Conservation (phyloP, 2,113 vertebrate genomes). For the Kobus ellipsiprymnus region DNA sequence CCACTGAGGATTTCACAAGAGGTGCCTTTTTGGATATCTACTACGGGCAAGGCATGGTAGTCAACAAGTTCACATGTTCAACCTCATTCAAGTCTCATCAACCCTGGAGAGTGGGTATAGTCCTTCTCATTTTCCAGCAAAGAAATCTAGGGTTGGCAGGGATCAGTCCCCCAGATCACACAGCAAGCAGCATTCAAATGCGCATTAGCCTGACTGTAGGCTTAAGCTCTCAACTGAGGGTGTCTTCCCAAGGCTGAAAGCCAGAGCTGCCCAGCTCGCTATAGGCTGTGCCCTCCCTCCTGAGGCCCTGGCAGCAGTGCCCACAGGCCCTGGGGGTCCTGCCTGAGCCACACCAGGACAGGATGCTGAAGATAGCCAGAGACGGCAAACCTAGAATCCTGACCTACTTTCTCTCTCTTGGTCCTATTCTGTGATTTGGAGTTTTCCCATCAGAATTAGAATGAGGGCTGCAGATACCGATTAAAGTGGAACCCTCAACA, state of each 20-base stretch:
- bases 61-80: neutral
- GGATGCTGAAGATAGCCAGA: neutral
- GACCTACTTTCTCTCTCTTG: neutral
- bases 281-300: neutral
- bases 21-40: neutral
- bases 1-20: neutral
- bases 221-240: neutral
- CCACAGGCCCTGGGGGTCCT: neutral
- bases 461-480: neutral
- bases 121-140: neutral
- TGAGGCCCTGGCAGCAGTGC: neutral
- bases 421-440: neutral
- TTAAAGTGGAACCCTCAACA: neutral
- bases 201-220: neutral
- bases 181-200: neutral
- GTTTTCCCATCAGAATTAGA: neutral
- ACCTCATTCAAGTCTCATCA: neutral
- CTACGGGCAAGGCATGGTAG: neutral
- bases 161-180: neutral
- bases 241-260: neutral
- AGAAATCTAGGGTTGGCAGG: neutral
- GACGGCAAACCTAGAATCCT: neutral
- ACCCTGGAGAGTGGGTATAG: neutral
- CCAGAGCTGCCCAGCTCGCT: neutral
- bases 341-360: too few relatives aligned